Percentiles rank a stretch among this genome's conserved stretches.
Evolutionary conservation across 2,113 vertebrate species (phyloP).

Genomic region (Cervus canadensis): DNA sequence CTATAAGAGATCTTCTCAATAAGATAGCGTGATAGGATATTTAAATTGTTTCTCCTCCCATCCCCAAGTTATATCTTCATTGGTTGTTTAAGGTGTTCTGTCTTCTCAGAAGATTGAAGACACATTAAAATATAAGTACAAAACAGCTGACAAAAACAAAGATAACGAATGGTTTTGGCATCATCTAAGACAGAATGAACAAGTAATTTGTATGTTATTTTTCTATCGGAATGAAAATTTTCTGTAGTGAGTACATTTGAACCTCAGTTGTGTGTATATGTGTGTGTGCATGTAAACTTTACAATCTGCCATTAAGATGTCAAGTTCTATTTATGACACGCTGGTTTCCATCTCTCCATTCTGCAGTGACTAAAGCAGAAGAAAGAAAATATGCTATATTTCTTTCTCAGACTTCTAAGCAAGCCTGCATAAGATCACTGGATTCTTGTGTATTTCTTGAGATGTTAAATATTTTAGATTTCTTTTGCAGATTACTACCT

Average conservation of each 20-base stretch:
- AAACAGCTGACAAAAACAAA: not conserved
- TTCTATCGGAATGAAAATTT: not conserved
- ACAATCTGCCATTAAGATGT: not conserved
- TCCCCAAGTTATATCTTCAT: not conserved
- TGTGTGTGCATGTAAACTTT: not conserved
- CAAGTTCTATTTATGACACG: not conserved
- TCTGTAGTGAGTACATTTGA: not conserved
- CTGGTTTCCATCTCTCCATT: not conserved
- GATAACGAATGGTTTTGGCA: not conserved
- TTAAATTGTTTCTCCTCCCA: not conserved
- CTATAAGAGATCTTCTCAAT: not conserved
- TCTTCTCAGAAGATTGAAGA: not conserved
- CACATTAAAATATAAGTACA: not conserved
- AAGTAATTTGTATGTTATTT: not conserved
- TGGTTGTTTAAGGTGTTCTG: not conserved
- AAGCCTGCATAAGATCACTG: not conserved
- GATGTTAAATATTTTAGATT: not conserved
- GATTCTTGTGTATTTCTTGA: not conserved
- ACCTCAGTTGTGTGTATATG: not conserved
- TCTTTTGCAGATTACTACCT: not conserved
- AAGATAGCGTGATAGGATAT: not conserved
- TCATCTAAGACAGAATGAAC: not conserved
- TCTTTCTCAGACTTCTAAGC: not conserved
- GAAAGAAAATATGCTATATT: not conserved
- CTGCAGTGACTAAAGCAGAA: not conserved